Conservation (phyloP, 2,113 vertebrate species). For the Excalfactoria chinensis region DNA sequence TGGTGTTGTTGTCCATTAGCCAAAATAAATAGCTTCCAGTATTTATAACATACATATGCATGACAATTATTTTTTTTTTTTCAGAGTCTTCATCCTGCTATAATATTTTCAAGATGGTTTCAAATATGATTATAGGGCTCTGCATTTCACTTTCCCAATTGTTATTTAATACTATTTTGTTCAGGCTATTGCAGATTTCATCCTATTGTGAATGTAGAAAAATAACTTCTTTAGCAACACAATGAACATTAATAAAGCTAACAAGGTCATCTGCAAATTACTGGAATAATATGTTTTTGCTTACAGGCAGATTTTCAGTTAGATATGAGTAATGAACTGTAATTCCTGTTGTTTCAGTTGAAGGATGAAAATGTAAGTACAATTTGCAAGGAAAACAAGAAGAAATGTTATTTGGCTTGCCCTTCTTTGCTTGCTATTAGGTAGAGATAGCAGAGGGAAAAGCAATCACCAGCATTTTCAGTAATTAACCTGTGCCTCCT, state of each 20-base stretch:
- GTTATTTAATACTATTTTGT: neutral
- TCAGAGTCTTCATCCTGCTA: neutral
- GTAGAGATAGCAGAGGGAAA: neutral
- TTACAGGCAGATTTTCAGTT: slow-evolving; percentile 57
- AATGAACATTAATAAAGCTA: slow-evolving; percentile 16
- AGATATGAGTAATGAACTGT: slow-evolving; percentile 50
- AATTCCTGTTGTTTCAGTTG: slow-evolving; percentile 42
- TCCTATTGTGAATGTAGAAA: neutral
- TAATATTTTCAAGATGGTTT: slow-evolving; percentile 1
- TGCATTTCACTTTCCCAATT: neutral
- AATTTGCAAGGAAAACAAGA: slow-evolving; percentile 31
- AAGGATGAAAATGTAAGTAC: slow-evolving; percentile 41
- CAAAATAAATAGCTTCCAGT: neutral
- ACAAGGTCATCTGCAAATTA: slow-evolving; percentile 49
- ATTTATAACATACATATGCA: slow-evolving; percentile 15
- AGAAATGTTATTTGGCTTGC: neutral
- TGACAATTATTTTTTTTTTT: neutral
- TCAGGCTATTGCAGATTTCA: neutral
- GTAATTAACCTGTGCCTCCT: slow-evolving; percentile 47
- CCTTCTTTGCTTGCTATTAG: neutral
- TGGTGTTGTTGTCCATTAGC: neutral
- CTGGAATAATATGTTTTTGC: slow-evolving; percentile 47
- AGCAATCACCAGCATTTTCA: neutral
- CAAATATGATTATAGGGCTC: neutral
- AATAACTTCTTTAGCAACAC: neutral